Percentiles rank a stretch among this genome's conserved stretches.
Evolutionary conservation across 2,797 vertebrate genomes (phyloP).

Genomic region (Xiphophorus birchmanni): DNA sequence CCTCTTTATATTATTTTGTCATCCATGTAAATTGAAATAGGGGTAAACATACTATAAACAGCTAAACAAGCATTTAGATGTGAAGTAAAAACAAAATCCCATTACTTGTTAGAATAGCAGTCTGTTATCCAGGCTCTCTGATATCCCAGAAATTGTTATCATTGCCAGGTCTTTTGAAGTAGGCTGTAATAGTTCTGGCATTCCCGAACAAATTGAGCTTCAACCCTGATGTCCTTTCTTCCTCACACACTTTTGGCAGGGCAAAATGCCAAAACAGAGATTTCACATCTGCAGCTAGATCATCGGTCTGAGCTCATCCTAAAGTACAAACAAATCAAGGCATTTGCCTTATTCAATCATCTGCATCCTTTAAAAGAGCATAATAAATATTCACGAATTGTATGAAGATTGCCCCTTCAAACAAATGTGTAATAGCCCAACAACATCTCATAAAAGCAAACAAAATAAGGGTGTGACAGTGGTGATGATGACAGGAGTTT

Average conservation of each 20-base stretch:
- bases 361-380: not conserved
- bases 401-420: not conserved
- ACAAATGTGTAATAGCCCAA: not conserved
- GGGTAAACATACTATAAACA: too few relatives aligned
- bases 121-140: not conserved
- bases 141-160: not conserved
- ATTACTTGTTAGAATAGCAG: constrained; percentile 20
- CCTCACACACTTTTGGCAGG: constrained; percentile 4
- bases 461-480: not conserved
- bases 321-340: constrained; percentile 28
- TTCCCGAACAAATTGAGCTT: constrained; percentile 2
- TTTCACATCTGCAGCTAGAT: constrained; percentile 36
- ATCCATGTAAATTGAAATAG: too few relatives aligned
- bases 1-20: not conserved
- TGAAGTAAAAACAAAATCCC: constrained; percentile 2
- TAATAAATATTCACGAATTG: not conserved
- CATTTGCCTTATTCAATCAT: constrained; percentile 10
- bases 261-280: constrained; percentile 10
- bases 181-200: not conserved
- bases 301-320: constrained; percentile 36
- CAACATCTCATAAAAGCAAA: not conserved
- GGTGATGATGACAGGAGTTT: too few relatives aligned
- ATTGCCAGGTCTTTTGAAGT: not conserved
- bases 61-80: not conserved
- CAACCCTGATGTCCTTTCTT: not conserved